Conservation (phyloP, 1,140 invertebrate genomes). For the Latrodectus geometricus region DNA sequence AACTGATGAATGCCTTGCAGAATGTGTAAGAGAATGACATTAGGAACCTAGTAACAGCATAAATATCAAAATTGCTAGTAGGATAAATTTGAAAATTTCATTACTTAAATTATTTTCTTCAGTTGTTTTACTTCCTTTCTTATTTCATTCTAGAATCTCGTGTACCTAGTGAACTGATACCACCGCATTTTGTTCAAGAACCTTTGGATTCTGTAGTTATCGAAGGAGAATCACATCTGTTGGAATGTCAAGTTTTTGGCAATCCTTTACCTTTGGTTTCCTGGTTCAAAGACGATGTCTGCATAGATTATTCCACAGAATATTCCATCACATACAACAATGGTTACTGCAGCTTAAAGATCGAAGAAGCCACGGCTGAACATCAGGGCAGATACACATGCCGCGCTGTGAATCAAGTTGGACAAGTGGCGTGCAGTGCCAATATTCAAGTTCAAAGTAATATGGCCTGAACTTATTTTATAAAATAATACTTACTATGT, state of each 20-base stretch:
- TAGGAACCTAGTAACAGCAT: no score
- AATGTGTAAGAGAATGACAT: no score
- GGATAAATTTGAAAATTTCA: no score
- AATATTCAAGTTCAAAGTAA: conserved; percentile 68
- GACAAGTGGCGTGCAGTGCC: conserved; percentile 71
- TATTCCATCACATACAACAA: conserved; percentile 77
- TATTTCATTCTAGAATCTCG: conserved; percentile 73
- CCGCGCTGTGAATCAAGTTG: conserved; percentile 72
- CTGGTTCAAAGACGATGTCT: conserved; percentile 92
- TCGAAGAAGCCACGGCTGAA: conserved; percentile 73
- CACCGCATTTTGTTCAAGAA: conserved; percentile 77
- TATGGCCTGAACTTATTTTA: not conserved
- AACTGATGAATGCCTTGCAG: no score
- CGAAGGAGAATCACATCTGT: conserved; percentile 77
- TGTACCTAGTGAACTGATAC: conserved; percentile 75
- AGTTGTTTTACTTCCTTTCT: not conserved
- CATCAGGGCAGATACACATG: conserved; percentile 76
- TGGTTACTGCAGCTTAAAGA: conserved; percentile 71
- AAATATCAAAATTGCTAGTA: no score
- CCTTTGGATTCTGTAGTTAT: conserved; percentile 75
- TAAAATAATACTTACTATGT: no score
- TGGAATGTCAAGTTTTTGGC: conserved; percentile 83
- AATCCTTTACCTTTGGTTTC: conserved; percentile 86
- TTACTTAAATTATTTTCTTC: not conserved
- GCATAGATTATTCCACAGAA: conserved; percentile 84